Base-by-base conservation (phyloP, 2,888 invertebrate species). In the Xylophagus ater region DNA sequence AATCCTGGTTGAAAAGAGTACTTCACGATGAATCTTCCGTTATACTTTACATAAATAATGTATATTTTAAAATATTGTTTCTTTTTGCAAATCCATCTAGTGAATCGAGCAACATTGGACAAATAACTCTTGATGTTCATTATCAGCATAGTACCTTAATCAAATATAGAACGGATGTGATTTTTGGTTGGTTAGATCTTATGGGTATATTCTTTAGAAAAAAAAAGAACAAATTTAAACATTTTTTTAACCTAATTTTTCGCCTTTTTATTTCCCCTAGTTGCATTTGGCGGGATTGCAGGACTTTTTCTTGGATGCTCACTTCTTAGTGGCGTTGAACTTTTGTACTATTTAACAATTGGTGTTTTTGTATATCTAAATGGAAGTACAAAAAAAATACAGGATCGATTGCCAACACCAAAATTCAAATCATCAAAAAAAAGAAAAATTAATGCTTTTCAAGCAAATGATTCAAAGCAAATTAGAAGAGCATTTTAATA, bases 291-390 rank as follows among this genome's bases (percentile, higher is more conserved):
- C 7, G 66, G 68, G 17, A 61, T 68, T 42, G 65, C 67, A 34
- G 68, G 69, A 3, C 58, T 69, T 2, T 68, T 67, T 42, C 44
- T 69, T 42, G 68, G 69, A 4, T 66, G 63, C 4, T 69, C 69
- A 2, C 50, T 69, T 43, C 53, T 68, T 30, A 69, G 67, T 47
- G 59, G 53, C 13, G 56, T 60, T 7, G 69, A 69, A 45, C 40
- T 69, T 10, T n/a, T 68, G 12, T 69, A 69, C 46, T 65, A 58
- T 28, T 39, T 60, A 13, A 57, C 60, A 2, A 47, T 60, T 40
- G 59, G 60, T 3, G 48, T 62, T 8, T 45, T 34, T 4, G 23
- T 60, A 14, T 55, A 59, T 44, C 45, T 60, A 1, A 53, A 58
- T 19, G 13, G 15, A n/a, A 26, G 26, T 5, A 12, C 13, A 12